A percentile compares a stretch with the other conserved stretches of the same genome.
phyloP scores from a whole-genome alignment of 2,113 vertebrate species.

The Gasterosteus aculeatus region DNA sequence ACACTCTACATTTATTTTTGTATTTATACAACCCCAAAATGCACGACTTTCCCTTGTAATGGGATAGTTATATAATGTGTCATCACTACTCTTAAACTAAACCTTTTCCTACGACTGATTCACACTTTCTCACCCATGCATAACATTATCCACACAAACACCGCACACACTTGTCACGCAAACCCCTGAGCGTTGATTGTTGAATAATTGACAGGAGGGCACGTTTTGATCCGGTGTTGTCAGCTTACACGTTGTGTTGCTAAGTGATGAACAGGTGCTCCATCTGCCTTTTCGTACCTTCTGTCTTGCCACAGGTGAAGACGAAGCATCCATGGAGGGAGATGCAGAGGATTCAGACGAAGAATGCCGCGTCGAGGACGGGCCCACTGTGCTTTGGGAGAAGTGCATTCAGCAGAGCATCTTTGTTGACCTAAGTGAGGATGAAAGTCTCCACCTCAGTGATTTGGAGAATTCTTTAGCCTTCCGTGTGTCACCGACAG shows the following conservation, averaged over 20 bases:
- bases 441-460: conserved; percentile 80
- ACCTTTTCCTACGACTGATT: not conserved
- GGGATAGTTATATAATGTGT: not conserved
- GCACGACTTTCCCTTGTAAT: not conserved
- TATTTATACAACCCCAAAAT: not conserved
- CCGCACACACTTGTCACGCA: not conserved
- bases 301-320: conserved; percentile 26
- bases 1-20: not conserved
- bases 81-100: not conserved
- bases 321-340: conserved; percentile 54
- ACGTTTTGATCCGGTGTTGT: conserved; percentile 62
- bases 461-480: conserved; percentile 76
- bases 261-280: conserved; percentile 60
- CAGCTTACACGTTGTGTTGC: conserved; percentile 59
- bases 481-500: conserved; percentile 65
- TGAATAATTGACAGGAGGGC: conserved; percentile 55
- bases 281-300: conserved; percentile 9
- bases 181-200: conserved; percentile 11
- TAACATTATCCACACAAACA: conserved; percentile 14
- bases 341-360: conserved; percentile 59
- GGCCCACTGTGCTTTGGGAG: conserved; percentile 74
- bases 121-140: not conserved
- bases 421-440: conserved; percentile 79
- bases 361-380: conserved; percentile 41
- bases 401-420: conserved; percentile 79